A percentile compares a stretch with the other conserved stretches of the same genome.
Conservation (phyloP, 2,888 invertebrate genomes). For the Phaonia tiefii region DNA sequence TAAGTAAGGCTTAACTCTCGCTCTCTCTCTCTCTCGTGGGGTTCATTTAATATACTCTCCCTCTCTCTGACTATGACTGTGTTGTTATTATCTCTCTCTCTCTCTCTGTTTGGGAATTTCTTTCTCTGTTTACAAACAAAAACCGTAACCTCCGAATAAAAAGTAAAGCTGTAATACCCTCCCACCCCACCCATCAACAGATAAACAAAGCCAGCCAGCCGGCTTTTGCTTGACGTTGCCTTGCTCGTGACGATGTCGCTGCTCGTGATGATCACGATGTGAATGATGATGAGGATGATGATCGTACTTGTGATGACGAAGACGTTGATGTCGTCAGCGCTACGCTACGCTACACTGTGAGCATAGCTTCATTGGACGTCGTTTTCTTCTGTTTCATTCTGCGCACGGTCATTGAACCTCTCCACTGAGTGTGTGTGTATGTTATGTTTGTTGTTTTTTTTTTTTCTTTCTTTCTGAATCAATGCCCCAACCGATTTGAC, state of each 20-base stretch:
- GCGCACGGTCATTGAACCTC: conserved; percentile 73
- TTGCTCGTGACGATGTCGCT: conserved; percentile 54
- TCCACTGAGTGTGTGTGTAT: conserved; percentile 43
- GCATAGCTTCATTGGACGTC: conserved; percentile 10
- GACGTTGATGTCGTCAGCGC: conserved; percentile 28
- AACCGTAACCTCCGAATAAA: conserved; percentile 61
- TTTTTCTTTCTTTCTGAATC: conserved; percentile 59
- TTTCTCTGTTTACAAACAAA: conserved; percentile 65
- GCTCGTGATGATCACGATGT: conserved; percentile 56
- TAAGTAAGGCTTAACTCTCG: conserved; percentile 6
- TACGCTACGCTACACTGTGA: conserved; percentile 32
- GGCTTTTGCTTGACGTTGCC: conserved; percentile 54
- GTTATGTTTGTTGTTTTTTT: not conserved
- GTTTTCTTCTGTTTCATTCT: conserved; percentile 35
- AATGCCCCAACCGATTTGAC: conserved; percentile 75
- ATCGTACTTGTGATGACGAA: conserved; percentile 10
- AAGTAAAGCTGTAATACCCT: conserved; percentile 59
- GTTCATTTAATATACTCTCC: not conserved
- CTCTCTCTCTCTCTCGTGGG: not conserved
- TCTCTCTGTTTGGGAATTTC: conserved; percentile 18
- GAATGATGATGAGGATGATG: conserved; percentile 47
- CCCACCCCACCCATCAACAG: not conserved
- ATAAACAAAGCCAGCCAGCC: conserved; percentile 64
- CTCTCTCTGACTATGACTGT: not conserved
- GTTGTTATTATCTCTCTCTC: conserved; percentile 6